These are phyloP conservation scores for Varecia variegata DNA, from an alignment of 2,797 vertebrate genomes.

Conservation along the genomic window DNA sequence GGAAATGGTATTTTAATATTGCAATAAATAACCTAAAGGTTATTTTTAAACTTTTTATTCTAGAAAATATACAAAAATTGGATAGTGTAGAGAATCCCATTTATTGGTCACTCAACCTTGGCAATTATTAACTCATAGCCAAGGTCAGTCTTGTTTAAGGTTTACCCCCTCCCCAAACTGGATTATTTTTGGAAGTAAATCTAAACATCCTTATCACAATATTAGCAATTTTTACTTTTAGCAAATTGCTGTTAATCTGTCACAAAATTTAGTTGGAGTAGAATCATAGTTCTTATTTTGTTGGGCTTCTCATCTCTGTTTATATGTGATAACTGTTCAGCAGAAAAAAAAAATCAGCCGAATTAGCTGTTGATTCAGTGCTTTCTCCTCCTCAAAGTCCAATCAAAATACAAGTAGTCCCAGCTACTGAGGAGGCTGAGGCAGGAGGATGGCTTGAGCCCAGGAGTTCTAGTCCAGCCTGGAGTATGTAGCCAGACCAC, in stretches of 20 bases:
- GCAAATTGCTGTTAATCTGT: background rate
- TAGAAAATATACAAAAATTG: conserved; percentile 12
- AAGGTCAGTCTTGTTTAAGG: conserved; percentile 8
- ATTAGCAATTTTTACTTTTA: conserved; percentile 18
- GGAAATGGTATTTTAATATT: conserved; percentile 1
- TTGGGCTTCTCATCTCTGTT: conserved; percentile 3
- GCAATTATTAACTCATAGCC: conserved; percentile 60
- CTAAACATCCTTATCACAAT: background rate
- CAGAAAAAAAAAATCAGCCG: background rate
- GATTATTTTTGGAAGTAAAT: conserved; percentile 52
- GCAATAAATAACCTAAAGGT: background rate
- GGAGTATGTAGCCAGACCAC: too few relatives aligned
- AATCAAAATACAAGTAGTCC: background rate
- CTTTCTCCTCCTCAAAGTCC: background rate
- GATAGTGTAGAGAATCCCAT: background rate
- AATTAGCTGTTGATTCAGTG: background rate
- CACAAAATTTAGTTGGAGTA: conserved; percentile 10
- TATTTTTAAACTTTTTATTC: background rate
- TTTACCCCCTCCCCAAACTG: background rate
- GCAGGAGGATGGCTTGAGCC: background rate
- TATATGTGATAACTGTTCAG: background rate
- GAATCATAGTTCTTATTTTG: background rate
- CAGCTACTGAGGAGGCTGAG: background rate
- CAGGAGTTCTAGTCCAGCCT: background rate
- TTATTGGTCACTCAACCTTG: conserved; percentile 28